Evolutionary conservation across 2,113 vertebrate species (phyloP).

Genomic region (Istiophorus platypterus): DNA sequence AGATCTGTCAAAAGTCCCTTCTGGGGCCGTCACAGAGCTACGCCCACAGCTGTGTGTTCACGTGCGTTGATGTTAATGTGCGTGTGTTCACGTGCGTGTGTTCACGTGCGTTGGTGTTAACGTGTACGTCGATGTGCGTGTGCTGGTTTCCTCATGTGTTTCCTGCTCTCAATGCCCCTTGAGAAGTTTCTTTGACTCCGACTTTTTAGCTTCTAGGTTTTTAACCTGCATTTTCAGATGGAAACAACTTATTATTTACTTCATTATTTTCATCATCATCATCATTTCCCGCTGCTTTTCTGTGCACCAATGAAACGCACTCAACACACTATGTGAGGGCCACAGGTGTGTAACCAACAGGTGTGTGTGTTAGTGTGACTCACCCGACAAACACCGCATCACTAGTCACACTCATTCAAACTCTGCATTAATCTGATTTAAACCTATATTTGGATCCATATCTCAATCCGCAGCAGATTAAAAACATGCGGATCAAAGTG

Average conservation of each 20-base stretch:
- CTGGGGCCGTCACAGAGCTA: not conserved
- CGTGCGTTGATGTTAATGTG: not conserved
- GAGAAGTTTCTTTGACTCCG: not conserved
- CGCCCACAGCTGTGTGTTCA: not conserved
- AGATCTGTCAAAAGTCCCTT: constrained; percentile 29
- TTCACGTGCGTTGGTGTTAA: not conserved
- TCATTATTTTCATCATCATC: no score
- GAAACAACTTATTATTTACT: no score
- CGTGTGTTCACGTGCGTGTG: constrained; percentile 8
- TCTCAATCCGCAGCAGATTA: not conserved
- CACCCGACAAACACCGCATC: not conserved
- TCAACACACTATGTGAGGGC: no score
- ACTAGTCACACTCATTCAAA: not conserved
- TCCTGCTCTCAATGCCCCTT: not conserved
- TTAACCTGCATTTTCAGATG: not conserved
- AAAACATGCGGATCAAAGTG: no score
- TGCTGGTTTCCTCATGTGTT: not conserved
- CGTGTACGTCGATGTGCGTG: not conserved
- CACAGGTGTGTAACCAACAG: no score
- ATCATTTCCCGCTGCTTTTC: no score
- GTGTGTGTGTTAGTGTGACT: no score
- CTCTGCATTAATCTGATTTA: not conserved
- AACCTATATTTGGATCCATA: not conserved
- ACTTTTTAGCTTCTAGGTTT: not conserved
- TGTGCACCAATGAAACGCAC: no score